Evolutionary conservation across 2,797 vertebrate species (phyloP).

Genomic region (Eulemur coronatus): DNA sequence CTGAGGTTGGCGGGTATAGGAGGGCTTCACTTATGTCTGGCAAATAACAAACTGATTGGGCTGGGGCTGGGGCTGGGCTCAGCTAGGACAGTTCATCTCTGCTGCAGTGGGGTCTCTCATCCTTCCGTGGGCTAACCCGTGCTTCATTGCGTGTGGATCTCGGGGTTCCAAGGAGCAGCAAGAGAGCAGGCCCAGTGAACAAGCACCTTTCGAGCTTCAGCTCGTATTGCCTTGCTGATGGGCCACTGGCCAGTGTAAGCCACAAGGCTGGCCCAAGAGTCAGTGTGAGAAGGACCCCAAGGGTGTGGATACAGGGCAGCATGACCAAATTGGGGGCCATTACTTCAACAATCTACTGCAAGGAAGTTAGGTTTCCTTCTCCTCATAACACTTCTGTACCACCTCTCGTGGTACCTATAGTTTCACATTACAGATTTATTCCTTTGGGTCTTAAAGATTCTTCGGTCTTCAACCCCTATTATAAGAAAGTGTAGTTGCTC

Average conservation of each 20-base stretch:
- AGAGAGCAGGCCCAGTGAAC: background rate
- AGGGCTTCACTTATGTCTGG: background rate
- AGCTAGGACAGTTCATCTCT: background rate
- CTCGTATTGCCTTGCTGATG: background rate
- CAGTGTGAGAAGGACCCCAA: background rate
- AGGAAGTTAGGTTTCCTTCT: background rate
- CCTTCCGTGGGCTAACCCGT: background rate
- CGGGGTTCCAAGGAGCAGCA: background rate
- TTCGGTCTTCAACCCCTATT: background rate
- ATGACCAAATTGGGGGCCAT: too few species aligned
- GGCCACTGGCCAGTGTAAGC: background rate
- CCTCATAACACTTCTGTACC: background rate
- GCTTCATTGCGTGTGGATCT: background rate
- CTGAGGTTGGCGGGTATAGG: background rate
- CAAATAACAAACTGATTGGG: background rate
- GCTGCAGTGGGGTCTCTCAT: background rate
- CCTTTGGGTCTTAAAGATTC: background rate
- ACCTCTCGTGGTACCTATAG: background rate
- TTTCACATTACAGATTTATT: background rate
- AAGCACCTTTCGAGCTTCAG: background rate
- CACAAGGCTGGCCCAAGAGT: background rate
- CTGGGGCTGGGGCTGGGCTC: fast-evolving
- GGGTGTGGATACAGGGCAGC: background rate
- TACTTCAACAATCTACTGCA: background rate
- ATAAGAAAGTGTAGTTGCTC: background rate